Evolutionary conservation across 2,888 invertebrate species (phyloP).

Genomic region (Acanthoscelides obtectus): DNA sequence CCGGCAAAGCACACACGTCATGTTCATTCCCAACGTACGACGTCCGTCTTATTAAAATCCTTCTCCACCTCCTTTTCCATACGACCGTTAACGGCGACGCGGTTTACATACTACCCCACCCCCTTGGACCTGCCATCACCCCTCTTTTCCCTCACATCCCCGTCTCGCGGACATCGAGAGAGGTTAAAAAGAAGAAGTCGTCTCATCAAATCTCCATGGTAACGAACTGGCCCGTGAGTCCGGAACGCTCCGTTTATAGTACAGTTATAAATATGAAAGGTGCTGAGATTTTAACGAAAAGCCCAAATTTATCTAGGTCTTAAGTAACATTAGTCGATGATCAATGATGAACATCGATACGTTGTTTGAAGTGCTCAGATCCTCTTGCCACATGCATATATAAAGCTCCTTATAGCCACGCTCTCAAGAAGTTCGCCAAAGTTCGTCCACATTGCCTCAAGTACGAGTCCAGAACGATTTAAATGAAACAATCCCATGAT

Average conservation of each 20-base stretch:
- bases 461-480: too few relatives aligned
- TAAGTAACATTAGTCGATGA: too few relatives aligned
- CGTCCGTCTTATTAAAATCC: not conserved
- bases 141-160: not conserved
- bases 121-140: not conserved
- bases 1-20: not conserved
- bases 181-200: conserved; percentile 51
- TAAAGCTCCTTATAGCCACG: too few relatives aligned
- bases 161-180: conserved; percentile 35
- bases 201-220: conserved; percentile 51
- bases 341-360: too few relatives aligned
- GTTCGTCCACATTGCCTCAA: too few relatives aligned
- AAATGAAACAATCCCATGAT: too few relatives aligned
- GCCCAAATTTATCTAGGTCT: too few relatives aligned
- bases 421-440: too few relatives aligned
- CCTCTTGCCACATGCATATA: too few relatives aligned
- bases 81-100: not conserved
- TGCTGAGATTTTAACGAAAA: too few relatives aligned
- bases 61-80: not conserved
- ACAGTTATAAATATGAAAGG: too few relatives aligned
- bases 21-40: not conserved
- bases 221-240: conserved; percentile 49
- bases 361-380: too few relatives aligned
- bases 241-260: conserved; percentile 27
- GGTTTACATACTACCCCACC: not conserved